Conservation (phyloP, 2,888 invertebrate species). For the Koerneria pararmatus region DNA sequence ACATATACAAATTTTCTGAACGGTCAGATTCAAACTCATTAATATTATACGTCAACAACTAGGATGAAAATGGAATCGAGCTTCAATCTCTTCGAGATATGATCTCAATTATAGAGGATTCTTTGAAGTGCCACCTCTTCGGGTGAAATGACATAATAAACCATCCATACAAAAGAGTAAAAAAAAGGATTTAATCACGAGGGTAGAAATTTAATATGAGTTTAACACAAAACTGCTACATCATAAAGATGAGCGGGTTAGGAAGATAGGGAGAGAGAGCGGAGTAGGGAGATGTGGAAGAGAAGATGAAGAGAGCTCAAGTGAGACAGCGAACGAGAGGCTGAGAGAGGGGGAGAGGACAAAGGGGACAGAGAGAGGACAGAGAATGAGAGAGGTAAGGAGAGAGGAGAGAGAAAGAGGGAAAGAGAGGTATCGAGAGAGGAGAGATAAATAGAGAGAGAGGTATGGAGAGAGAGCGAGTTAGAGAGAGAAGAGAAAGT, state of each 20-base stretch:
- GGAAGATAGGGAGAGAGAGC: neutral
- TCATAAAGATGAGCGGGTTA: neutral
- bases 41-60: too few relatives aligned
- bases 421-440: neutral
- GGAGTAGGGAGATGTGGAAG: neutral
- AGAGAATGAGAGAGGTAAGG: neutral
- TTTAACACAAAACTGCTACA: neutral
- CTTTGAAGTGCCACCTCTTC: too few relatives aligned
- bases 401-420: neutral
- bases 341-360: slow-evolving; percentile 11
- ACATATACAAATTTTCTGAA: too few relatives aligned
- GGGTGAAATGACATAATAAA: too few relatives aligned
- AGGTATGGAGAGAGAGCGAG: neutral
- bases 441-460: neutral
- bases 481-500: neutral
- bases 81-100: too few relatives aligned
- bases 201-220: neutral
- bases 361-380: slow-evolving; percentile 4
- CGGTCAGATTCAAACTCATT: too few relatives aligned
- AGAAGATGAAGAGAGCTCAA: neutral
- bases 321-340: neutral
- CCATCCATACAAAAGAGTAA: too few relatives aligned
- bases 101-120: too few relatives aligned
- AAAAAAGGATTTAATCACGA: too few relatives aligned
- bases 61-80: too few relatives aligned